Base-by-base conservation (phyloP, 2,113 vertebrate genomes). In the Pyxicephalus adspersus region DNA sequence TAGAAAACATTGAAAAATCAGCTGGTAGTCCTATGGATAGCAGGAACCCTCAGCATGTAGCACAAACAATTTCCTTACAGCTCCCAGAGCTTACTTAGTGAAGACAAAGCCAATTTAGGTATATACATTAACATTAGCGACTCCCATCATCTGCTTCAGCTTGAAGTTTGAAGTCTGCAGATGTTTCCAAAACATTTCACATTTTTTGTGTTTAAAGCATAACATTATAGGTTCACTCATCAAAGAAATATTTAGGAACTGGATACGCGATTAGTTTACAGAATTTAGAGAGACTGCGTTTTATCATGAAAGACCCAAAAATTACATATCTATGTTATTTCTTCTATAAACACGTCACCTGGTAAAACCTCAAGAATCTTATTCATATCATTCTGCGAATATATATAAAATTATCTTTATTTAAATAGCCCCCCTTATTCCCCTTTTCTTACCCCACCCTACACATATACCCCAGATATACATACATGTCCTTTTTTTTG, bases 241-340 rank as follows among this genome's bases (percentile, higher is more conserved):
- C 31, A 28, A 54, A 52, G 16, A 20, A 61, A 60, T 51, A 70
- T 63, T 52, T 71, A 22, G 19, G 11, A n/a, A n/a, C n/a, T n/a
- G n/a, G n/a, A n/a, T n/a, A n/a, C n/a, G n/a, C n/a, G n/a, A n/a
- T n/a, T n/a, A n/a, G n/a, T n/a, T n/a, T n/a, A n/a, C n/a, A n/a
- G n/a, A n/a, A n/a, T n/a, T n/a, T n/a, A n/a, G n/a, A n/a, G n/a
- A n/a, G n/a, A n/a, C n/a, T n/a, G n/a, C n/a, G n/a, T 54, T 52
- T 54, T 65, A 50, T 34, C 28, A 65, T 64, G 28, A 64, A 77
- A 29, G 16, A 64, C 22, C 19, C 45, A 77, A 55, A 66, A 55
- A 77, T 77, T 23, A 78, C 67, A 13, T 31, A 67, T 64, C n/a
- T 55, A 4, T 72, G 51, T n/a, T 72, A 17, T 25, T 51, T 70